Percentiles rank a stretch among this genome's conserved stretches.
Conservation (phyloP, 2,797 vertebrate species). For the Neostethus bicornis region DNA sequence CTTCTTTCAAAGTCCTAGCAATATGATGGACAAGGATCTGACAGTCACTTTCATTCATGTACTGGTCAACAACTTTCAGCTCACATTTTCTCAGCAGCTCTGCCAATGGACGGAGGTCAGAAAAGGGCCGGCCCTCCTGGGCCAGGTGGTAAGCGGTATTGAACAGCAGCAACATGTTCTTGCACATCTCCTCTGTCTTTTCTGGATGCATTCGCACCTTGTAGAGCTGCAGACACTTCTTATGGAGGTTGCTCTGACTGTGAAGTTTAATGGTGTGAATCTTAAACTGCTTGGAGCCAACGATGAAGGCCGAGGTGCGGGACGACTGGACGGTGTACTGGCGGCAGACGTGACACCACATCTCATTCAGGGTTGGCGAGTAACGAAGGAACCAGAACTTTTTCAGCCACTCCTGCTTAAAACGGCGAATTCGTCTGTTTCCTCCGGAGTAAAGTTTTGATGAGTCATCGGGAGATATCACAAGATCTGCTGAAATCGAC, state of each 20-base stretch:
- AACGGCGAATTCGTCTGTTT: conserved; percentile 90
- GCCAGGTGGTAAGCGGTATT: conserved; percentile 95
- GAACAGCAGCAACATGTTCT: conserved; percentile 93
- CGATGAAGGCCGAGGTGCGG: conserved; percentile 94
- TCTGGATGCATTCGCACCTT: conserved; percentile 97
- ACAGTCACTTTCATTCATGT: conserved; percentile 96
- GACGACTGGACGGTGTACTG: conserved; percentile 97
- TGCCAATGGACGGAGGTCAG: conserved; percentile 90
- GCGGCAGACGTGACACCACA: conserved; percentile 99
- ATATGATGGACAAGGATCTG: conserved; percentile 95
- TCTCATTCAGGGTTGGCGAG: conserved; percentile 93
- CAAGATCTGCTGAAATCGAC: conserved; percentile 89
- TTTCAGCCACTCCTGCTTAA: conserved; percentile 98
- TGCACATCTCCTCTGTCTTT: conserved; percentile 98
- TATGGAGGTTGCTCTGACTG: conserved; percentile 98
- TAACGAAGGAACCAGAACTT: conserved; percentile 99
- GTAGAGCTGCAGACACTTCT: conserved; percentile 98
- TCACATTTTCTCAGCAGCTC: conserved; percentile 95
- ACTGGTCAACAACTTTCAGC: conserved; percentile 96
- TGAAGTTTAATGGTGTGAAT: conserved; percentile 98
- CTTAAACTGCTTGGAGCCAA: conserved; percentile 98
- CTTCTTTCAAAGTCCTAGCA: conserved; percentile 87
- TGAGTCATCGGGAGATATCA: conserved; percentile 87
- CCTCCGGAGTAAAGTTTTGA: conserved; percentile 85
- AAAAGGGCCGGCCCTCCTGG: conserved; percentile 90